Evolutionary conservation across 2,113 vertebrate genomes (phyloP).

Genomic region (Alectura lathami): DNA sequence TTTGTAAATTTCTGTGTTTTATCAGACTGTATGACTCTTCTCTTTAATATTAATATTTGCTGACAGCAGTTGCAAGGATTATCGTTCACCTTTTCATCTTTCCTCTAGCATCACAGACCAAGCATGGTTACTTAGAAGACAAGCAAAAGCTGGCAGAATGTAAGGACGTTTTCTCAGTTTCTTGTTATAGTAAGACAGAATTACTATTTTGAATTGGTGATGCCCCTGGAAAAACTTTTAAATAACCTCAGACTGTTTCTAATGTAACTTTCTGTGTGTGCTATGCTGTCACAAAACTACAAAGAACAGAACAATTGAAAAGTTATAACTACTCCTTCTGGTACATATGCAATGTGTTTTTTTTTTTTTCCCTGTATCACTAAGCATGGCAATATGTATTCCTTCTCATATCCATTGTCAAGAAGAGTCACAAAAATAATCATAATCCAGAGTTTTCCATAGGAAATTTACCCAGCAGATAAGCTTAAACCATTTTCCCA

Average conservation of each 20-base stretch:
- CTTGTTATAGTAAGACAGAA: not conserved
- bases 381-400: not conserved
- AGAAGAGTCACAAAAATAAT: not conserved
- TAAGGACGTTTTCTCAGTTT: slow-evolving; percentile 74
- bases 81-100: not conserved
- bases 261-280: not conserved
- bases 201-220: not conserved
- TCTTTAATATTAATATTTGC: slow-evolving; percentile 4
- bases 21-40: not conserved
- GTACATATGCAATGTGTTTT: not conserved
- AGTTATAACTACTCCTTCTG: not conserved
- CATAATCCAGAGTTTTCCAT: not conserved
- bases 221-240: not conserved
- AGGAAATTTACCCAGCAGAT: not conserved
- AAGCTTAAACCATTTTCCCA: not conserved
- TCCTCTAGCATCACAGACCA: slow-evolving; percentile 67
- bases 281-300: not conserved
- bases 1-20: slow-evolving; percentile 30
- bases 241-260: not conserved
- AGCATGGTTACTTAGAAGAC: slow-evolving; percentile 84
- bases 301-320: not conserved
- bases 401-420: not conserved
- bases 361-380: not conserved
- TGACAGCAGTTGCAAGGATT: slow-evolving; percentile 20
- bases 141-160: slow-evolving; percentile 86